These are phyloP conservation scores for Agapetus fuscipes DNA, from an alignment of 2,888 invertebrate species.

Conservation along the genomic window DNA sequence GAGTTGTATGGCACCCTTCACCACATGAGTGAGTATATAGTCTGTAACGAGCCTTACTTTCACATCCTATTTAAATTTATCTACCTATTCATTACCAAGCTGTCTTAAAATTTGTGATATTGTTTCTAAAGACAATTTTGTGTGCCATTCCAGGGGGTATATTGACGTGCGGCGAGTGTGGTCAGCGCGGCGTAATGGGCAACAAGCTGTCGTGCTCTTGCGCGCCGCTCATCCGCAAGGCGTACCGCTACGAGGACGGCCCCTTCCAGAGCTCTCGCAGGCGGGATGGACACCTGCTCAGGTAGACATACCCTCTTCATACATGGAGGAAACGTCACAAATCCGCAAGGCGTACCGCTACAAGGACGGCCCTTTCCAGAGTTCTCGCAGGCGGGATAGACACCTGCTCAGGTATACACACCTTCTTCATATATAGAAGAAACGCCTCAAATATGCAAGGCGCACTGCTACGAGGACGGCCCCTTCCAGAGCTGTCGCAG, in stretches of 20 bases:
- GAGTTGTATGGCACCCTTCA: no score
- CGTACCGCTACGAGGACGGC: conserved; percentile 92
- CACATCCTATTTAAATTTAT: no score
- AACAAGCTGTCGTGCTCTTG: conserved; percentile 97
- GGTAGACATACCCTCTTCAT: conserved; percentile 57
- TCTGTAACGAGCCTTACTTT: no score
- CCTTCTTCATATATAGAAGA: no score
- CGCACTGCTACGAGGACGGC: conserved; percentile 92
- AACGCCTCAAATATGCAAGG: conserved; percentile 88
- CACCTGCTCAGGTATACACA: conserved; percentile 72
- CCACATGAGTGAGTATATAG: no score
- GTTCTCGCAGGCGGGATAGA: conserved; percentile 73
- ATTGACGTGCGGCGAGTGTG: conserved; percentile 48
- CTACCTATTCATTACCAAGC: no score
- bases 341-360: conserved; percentile 94
- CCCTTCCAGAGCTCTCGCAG: conserved; percentile 87
- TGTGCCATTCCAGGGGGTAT: conserved; percentile 40
- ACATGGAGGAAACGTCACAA: conserved; percentile 60
- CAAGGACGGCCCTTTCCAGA: conserved; percentile 94
- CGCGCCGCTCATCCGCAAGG: conserved; percentile 92
- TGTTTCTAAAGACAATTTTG: no score
- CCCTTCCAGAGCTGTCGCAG: conserved; percentile 87
- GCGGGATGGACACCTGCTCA: conserved; percentile 78
- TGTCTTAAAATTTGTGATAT: no score
- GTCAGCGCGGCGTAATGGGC: conserved; percentile 74